Conservation (phyloP, 92 coral and sea anemone genomes). For the Nematostella vectensis region DNA sequence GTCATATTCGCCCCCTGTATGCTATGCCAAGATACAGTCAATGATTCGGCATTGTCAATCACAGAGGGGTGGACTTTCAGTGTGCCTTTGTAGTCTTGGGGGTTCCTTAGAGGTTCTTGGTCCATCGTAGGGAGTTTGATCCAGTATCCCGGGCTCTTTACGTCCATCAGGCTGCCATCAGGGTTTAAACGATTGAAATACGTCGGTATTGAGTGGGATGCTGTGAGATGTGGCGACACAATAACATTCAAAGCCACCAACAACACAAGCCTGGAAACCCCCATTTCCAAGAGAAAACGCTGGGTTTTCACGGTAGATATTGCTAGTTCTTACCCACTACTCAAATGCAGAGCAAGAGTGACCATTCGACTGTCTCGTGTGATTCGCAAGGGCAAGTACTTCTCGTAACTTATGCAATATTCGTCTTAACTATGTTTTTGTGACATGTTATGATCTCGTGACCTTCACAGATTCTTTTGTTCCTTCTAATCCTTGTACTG, state of each 20-base stretch:
- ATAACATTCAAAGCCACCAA: background rate
- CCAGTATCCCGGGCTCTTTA: conserved; percentile 29
- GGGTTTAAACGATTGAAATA: conserved; percentile 35
- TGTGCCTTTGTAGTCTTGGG: background rate
- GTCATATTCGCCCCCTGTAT: conserved; percentile 23
- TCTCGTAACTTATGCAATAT: no score
- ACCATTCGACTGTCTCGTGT: no score
- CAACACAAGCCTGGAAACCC: background rate
- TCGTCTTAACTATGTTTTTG: no score
- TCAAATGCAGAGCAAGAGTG: no score
- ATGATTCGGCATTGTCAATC: conserved; percentile 52
- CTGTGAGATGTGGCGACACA: no score
- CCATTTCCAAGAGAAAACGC: no score
- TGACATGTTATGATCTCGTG: no score
- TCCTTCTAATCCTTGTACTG: no score
- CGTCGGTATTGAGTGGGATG: conserved; percentile 42
- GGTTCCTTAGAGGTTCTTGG: conserved; percentile 6
- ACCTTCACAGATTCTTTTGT: no score
- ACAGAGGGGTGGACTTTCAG: conserved; percentile 40
- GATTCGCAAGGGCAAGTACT: no score
- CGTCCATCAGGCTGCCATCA: conserved; percentile 37
- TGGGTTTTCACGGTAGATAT: no score
- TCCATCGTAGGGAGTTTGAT: conserved; percentile 18
- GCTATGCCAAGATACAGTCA: conserved; percentile 69
- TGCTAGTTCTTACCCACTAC: no score